Evolutionary conservation across 2,888 invertebrate genomes (phyloP).

Genomic region (Zaprionus obscuricornis): DNA sequence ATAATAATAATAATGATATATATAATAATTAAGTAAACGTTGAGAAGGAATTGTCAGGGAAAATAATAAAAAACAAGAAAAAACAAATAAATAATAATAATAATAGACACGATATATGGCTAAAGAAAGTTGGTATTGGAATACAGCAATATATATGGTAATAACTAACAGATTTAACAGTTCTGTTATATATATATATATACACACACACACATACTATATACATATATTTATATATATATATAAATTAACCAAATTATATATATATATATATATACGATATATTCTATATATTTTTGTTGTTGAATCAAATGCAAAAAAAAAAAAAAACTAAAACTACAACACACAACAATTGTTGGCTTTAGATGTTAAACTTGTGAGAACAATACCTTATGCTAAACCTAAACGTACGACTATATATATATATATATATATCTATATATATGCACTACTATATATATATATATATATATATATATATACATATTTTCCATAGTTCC

Average conservation of each 20-base stretch:
- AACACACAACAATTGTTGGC: conserved; percentile 55
- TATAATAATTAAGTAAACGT: conserved; percentile 30
- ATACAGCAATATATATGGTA: conserved; percentile 49
- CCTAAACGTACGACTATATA: too few relatives aligned
- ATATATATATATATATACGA: conserved; percentile 16
- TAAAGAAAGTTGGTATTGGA: conserved; percentile 21
- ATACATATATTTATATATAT: conserved; percentile 3
- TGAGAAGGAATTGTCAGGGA: conserved; percentile 76
- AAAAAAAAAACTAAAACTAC: conserved; percentile 17
- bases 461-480: conserved; percentile 26
- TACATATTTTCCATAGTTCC: conserved; percentile 68
- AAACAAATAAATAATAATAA: not conserved
- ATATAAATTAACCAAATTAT: conserved; percentile 5
- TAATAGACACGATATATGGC: not conserved
- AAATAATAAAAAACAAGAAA: conserved; percentile 33
- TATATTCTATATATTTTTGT: conserved; percentile 37
- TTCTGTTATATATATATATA: conserved; percentile 17
- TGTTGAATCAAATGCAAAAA: conserved; percentile 35
- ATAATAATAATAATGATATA: too few relatives aligned
- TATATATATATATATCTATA: conserved; percentile 4
- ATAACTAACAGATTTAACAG: conserved; percentile 11
- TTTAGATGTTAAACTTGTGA: conserved; percentile 59
- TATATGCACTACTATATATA: conserved; percentile 14
- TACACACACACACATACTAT: not conserved
- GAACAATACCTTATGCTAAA: conserved; percentile 42